These are phyloP conservation scores for Bimastos eiseni DNA, from an alignment of 2,888 invertebrate genomes.

Conservation along the genomic window DNA sequence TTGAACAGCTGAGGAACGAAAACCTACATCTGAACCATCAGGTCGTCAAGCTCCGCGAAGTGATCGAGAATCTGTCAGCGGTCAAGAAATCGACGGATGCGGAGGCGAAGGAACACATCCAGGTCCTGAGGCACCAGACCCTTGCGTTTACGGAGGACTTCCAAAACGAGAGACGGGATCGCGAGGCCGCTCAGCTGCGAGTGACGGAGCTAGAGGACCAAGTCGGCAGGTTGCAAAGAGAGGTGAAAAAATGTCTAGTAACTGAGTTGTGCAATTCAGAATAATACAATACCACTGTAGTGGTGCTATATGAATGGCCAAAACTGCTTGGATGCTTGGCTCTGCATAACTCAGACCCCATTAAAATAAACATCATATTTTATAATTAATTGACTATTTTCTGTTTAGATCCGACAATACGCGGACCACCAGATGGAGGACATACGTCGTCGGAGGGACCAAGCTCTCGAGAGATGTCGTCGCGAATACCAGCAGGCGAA, in stretches of 20 bases:
- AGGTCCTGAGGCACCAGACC: neutral
- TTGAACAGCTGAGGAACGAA: neutral
- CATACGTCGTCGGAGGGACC: neutral
- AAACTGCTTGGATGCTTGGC: no score
- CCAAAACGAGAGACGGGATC: conserved; percentile 17
- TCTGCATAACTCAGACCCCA: no score
- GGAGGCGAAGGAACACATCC: conserved; percentile 17
- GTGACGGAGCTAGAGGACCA: neutral
- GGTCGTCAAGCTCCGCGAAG: neutral
- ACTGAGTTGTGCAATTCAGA: neutral
- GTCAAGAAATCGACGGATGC: neutral
- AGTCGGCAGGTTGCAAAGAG: neutral
- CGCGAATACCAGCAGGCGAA: neutral
- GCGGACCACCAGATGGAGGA: neutral
- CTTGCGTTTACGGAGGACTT: neutral
- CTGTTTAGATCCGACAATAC: neutral
- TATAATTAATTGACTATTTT: neutral
- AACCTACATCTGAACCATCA: neutral
- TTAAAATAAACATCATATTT: no score
- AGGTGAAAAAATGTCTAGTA: neutral
- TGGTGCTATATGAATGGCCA: no score
- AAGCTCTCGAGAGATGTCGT: neutral
- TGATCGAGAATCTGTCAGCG: neutral
- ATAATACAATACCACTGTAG: no score
- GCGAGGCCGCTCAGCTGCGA: neutral